Evolutionary conservation across 2,888 invertebrate species (phyloP).

Genomic region (Alentia gelatinosa): DNA sequence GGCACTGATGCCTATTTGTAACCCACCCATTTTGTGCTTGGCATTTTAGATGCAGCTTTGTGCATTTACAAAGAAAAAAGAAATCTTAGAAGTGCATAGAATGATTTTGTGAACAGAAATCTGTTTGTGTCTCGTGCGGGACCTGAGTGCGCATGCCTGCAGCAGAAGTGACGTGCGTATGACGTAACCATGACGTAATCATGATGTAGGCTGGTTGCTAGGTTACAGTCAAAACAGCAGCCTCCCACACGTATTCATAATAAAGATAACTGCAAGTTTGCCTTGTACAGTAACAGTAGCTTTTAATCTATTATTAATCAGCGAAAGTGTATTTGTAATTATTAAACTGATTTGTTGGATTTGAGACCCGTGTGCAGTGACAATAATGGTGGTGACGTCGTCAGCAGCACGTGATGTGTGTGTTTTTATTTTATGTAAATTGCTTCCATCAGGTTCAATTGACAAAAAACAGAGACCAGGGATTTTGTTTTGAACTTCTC

Average conservation of each 20-base stretch:
- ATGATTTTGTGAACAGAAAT: too few relatives aligned
- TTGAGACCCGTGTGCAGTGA: neutral
- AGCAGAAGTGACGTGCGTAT: constrained; percentile 1
- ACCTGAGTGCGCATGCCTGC: neutral
- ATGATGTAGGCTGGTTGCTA: neutral
- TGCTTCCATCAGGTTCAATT: constrained; percentile 4
- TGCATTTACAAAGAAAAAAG: neutral
- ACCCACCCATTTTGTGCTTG: constrained; percentile 7
- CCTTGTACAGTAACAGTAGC: constrained; percentile 1
- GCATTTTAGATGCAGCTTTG: neutral
- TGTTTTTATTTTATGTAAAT: neutral
- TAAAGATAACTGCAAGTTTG: neutral
- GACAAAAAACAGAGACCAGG: too few relatives aligned
- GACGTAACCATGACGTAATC: neutral
- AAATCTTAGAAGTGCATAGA: too few relatives aligned
- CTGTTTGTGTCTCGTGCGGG: neutral
- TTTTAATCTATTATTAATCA: neutral
- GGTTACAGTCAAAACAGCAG: too few relatives aligned
- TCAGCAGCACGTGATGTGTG: neutral
- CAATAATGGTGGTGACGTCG: neutral
- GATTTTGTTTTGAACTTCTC: neutral
- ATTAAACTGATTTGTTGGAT: neutral
- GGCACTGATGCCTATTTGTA: neutral
- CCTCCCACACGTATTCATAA: neutral
- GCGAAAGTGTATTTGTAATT: neutral